A percentile compares a stretch with the other conserved stretches of the same genome.
These are phyloP conservation scores for Percopsis transmontana DNA, from an alignment of 2,113 vertebrate genomes.

Conservation along the genomic window DNA sequence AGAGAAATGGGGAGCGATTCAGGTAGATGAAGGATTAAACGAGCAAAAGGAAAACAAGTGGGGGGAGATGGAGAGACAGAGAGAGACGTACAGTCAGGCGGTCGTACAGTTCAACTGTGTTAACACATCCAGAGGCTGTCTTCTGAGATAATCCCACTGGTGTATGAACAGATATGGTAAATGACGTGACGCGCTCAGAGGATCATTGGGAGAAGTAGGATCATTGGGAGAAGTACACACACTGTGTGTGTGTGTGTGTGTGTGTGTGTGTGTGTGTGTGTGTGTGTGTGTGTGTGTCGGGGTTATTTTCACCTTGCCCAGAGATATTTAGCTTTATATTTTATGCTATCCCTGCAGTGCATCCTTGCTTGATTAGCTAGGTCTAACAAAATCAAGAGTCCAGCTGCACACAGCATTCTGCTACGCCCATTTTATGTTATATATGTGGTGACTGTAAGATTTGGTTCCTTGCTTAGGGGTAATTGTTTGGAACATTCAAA, in stretches of 20 bases:
- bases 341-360: slow-evolving; percentile 39
- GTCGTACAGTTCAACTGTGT: slow-evolving; percentile 30
- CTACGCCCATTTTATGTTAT: neutral
- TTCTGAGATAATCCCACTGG: slow-evolving; percentile 26
- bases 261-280: slow-evolving; percentile 20
- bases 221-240: slow-evolving; percentile 4
- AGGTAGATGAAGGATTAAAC: neutral
- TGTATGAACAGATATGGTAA: slow-evolving; percentile 32
- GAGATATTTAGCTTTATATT: slow-evolving; percentile 58
- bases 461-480: neutral
- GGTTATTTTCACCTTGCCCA: slow-evolving; percentile 66
- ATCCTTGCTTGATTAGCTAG: slow-evolving; percentile 65
- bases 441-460: neutral
- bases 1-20: neutral
- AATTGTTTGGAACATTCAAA: slow-evolving; percentile 4
- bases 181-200: slow-evolving; percentile 10
- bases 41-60: neutral
- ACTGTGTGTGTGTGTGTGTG: slow-evolving; percentile 21
- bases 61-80: slow-evolving; percentile 1
- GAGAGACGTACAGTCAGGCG: too few species aligned
- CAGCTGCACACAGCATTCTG: slow-evolving; percentile 6
- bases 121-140: slow-evolving; percentile 44
- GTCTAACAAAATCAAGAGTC: neutral
- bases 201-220: slow-evolving; percentile 1
- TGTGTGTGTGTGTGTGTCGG: slow-evolving; percentile 18